Percentiles rank a stretch among this genome's conserved stretches.
Conservation (phyloP, 2,888 invertebrate genomes). For the Pterobdella sp. region DNA sequence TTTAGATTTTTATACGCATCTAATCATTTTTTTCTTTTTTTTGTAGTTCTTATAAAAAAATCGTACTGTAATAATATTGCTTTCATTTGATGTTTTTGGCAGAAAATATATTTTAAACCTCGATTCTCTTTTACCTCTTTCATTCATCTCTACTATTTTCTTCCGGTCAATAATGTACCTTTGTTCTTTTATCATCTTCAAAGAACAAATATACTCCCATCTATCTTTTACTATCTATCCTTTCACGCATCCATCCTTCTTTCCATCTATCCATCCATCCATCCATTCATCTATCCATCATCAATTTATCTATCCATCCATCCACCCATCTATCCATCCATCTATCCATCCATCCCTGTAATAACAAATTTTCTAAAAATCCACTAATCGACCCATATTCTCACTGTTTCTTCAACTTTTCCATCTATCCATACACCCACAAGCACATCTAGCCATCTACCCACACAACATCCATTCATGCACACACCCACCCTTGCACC, state of each 20-base stretch:
- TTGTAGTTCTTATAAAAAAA: no score
- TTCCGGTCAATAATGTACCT: no score
- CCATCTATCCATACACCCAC: neutral
- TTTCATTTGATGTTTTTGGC: no score
- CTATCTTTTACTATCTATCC: neutral
- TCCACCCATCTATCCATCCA: neutral
- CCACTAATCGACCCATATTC: no score
- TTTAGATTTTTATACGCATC: no score
- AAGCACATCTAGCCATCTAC: neutral
- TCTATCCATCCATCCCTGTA: neutral
- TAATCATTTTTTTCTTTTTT: no score
- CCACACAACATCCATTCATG: neutral
- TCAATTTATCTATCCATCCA: neutral
- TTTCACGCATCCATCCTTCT: neutral
- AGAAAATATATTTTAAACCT: no score
- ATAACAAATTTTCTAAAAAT: no score
- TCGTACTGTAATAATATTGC: no score
- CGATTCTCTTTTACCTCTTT: no score
- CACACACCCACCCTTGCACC: slow-evolving; percentile 1
- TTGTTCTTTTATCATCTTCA: no score
- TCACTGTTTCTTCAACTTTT: neutral
- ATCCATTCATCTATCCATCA: neutral
- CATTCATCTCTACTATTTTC: no score
- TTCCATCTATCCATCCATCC: neutral
- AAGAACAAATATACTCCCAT: neutral